These are phyloP conservation scores for Chrysocyon brachyurus DNA, from an alignment of 2,797 vertebrate genomes.

Conservation along the genomic window DNA sequence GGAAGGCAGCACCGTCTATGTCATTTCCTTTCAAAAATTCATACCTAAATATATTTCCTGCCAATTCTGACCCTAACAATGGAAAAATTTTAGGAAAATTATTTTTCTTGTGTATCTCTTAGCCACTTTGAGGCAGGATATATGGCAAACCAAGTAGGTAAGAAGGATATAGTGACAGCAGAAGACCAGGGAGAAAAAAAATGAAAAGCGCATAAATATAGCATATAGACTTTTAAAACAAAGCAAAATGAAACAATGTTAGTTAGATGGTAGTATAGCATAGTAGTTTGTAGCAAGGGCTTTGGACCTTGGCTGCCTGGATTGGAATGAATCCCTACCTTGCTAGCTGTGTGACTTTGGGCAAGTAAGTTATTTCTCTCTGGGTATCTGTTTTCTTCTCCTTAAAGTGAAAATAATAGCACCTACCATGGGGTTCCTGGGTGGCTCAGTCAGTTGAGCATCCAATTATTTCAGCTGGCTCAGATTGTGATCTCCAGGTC, in stretches of 20 bases:
- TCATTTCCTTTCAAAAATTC: background rate
- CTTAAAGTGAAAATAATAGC: background rate
- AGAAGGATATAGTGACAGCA: background rate
- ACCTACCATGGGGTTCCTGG: background rate
- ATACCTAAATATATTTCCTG: background rate
- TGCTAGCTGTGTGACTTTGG: background rate
- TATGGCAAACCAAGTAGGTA: background rate
- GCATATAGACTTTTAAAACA: background rate
- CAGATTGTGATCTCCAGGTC: background rate
- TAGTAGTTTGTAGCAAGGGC: background rate
- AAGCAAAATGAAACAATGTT: conserved; percentile 2
- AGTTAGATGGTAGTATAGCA: background rate
- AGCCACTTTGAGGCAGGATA: background rate
- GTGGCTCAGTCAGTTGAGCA: background rate
- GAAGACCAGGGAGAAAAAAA: background rate
- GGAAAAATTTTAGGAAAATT: background rate
- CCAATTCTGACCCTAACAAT: background rate
- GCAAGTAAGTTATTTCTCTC: background rate
- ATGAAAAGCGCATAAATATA: background rate
- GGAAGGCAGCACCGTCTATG: background rate
- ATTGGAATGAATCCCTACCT: background rate
- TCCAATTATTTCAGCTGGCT: background rate
- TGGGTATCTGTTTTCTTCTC: background rate
- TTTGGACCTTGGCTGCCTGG: background rate
- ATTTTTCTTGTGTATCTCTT: conserved; percentile 17